Evolutionary conservation across 2,888 invertebrate species (phyloP), one percentile per base, ranked within the genome.

Genomic region (Steinernema hermaphroditum): DNA sequence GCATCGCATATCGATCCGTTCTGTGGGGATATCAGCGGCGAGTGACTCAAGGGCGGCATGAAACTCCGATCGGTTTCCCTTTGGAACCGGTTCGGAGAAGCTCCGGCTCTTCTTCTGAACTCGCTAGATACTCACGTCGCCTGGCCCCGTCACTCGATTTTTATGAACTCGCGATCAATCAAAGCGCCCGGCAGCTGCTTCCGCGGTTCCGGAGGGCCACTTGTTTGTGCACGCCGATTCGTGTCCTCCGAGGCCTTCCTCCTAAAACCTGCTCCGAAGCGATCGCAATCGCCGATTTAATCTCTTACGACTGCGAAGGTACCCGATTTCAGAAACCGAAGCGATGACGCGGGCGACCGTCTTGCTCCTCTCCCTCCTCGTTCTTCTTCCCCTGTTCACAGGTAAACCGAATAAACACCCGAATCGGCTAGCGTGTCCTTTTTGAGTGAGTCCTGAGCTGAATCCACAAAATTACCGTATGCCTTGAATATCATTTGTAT

Each of bases 281-380:
- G 62, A 62, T 62, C 62, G 62, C 34, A 62, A 62, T 62, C 62
- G 62, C 62, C 27, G 62, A 62, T 62, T n/a, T 62, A 62, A 32
- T 62, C 62, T 62, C 4, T 19, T 14, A 12, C 62, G 62, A 14
- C 29, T 2, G 62, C 27, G 16, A 32, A 62, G 16, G 46, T 16
- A 46, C 16, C 32, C 32, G 62, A 62, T 62, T 62, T 62, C 62
- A 62, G 62, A 62, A 62, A 62, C 29, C 50, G 32, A 29, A 62
- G 29, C 62, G 62, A 62, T 62, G 62, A 62, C 62, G 62, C 62
- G 62, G 32, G 16, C 32, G 62, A 32, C 34, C 62, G 34, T 29
- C 14, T 70, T 22, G 14, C 44, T 70, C 32, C 43, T 50, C 16
- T 16, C 49, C 49, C 54, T 70, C 16, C 32, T 50, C 37, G 54